Evolutionary conservation across 2,113 vertebrate species (phyloP).

Genomic region (Stigmatopora argus): DNA sequence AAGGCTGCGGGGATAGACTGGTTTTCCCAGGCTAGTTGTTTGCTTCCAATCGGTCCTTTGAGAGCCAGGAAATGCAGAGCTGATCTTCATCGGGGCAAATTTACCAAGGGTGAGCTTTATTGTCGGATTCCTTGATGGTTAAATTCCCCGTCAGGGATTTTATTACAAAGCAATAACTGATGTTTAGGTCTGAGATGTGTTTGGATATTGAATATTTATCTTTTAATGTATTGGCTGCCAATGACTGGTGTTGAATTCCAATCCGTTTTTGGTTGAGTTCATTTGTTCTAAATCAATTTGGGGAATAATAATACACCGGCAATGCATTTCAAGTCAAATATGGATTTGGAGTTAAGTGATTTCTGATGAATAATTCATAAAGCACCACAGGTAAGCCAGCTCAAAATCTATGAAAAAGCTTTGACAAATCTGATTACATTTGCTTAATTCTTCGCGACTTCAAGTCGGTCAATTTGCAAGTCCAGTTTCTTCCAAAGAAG

Average conservation of each 20-base stretch:
- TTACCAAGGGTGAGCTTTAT: not conserved
- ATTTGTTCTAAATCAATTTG: not conserved
- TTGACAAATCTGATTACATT: not conserved
- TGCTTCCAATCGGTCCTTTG: constrained; percentile 11
- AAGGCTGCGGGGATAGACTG: constrained; percentile 29
- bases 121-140: not conserved
- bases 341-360: not conserved
- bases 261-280: too few species aligned
- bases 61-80: constrained; percentile 16
- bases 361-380: not conserved
- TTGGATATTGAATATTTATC: too few species aligned
- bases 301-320: not conserved
- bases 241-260: too few species aligned
- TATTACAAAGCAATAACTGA: not conserved
- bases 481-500: not conserved
- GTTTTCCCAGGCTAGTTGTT: constrained; percentile 38
- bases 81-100: constrained; percentile 3
- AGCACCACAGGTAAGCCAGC: not conserved
- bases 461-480: not conserved
- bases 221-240: not conserved
- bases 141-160: not conserved
- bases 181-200: not conserved
- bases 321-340: not conserved
- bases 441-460: not conserved
- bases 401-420: not conserved